A percentile compares a stretch with the other conserved stretches of the same genome.
Conservation (phyloP, 2,113 vertebrate genomes). For the Lepisosteus osseus region DNA sequence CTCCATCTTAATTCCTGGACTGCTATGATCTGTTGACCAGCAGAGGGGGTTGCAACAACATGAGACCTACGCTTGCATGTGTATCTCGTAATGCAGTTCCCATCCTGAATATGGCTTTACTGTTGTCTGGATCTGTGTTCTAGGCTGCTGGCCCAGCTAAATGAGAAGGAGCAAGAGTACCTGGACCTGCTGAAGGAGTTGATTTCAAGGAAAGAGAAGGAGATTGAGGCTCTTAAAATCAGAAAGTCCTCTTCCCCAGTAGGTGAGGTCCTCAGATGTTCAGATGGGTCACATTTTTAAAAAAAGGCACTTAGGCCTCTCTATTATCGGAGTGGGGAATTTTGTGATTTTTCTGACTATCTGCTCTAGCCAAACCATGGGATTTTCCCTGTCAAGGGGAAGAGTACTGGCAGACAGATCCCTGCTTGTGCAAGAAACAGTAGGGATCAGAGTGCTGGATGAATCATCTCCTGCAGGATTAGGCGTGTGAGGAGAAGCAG, state of each 20-base stretch:
- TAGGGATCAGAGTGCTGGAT: too few relatives aligned
- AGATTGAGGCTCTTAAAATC: conserved; percentile 40
- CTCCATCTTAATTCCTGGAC: not conserved
- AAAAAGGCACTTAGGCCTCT: not conserved
- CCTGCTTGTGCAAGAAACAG: too few relatives aligned
- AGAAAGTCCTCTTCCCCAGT: conserved; percentile 15
- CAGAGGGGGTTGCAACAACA: not conserved
- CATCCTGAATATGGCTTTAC: not conserved
- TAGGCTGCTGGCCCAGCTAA: conserved; percentile 75
- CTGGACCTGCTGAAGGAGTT: conserved; percentile 62
- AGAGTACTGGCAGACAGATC: too few relatives aligned
- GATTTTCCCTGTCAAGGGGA: too few relatives aligned
- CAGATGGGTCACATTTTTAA: too few relatives aligned
- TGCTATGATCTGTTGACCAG: not conserved
- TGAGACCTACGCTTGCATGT: not conserved
- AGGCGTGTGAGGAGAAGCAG: too few relatives aligned
- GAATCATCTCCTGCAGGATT: too few relatives aligned
- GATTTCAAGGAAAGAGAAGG: conserved; percentile 43
- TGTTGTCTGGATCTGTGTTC: not conserved
- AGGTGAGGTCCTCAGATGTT: conserved; percentile 33
- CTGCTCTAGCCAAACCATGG: not conserved
- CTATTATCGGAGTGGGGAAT: not conserved
- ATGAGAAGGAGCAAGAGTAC: conserved; percentile 74
- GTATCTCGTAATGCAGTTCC: conserved; percentile 7
- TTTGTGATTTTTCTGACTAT: not conserved